Evolutionary conservation across 2,113 vertebrate species (phyloP).

Genomic region (Hydrolagus affinis): DNA sequence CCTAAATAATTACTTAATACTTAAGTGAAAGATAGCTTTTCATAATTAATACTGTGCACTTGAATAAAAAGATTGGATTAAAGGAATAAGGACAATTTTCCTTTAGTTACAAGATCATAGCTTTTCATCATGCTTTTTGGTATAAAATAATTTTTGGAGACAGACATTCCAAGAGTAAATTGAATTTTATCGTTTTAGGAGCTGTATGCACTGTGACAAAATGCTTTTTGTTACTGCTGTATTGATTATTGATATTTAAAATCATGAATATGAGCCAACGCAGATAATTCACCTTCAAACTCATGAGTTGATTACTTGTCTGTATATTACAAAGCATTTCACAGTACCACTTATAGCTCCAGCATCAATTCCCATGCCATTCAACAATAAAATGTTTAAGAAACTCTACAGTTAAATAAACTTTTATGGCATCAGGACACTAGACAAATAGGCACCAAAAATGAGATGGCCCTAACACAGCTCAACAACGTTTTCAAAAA

Average conservation of each 20-base stretch:
- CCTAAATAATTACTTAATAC: conserved; percentile 7
- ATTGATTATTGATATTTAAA: not conserved
- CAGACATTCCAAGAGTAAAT: not conserved
- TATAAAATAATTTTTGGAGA: too few relatives aligned
- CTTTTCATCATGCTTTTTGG: too few relatives aligned
- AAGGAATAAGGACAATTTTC: not conserved
- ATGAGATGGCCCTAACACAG: too few relatives aligned
- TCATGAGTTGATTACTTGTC: not conserved
- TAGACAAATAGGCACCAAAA: not conserved
- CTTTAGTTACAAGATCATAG: too few relatives aligned
- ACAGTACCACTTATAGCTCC: not conserved
- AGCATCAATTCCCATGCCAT: not conserved
- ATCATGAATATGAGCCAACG: not conserved
- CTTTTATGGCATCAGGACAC: not conserved
- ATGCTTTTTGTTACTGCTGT: not conserved
- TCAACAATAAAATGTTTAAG: not conserved
- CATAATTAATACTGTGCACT: not conserved
- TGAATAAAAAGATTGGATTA: conserved; percentile 10
- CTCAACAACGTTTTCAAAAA: too few relatives aligned
- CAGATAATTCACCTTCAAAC: not conserved
- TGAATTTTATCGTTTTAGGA: not conserved
- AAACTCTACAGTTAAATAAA: not conserved
- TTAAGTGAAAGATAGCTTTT: not conserved
- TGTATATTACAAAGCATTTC: not conserved
- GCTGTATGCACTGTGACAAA: not conserved